Evolutionary conservation across 2,888 invertebrate genomes (phyloP).

Genomic region (Epistrophe eligans): DNA sequence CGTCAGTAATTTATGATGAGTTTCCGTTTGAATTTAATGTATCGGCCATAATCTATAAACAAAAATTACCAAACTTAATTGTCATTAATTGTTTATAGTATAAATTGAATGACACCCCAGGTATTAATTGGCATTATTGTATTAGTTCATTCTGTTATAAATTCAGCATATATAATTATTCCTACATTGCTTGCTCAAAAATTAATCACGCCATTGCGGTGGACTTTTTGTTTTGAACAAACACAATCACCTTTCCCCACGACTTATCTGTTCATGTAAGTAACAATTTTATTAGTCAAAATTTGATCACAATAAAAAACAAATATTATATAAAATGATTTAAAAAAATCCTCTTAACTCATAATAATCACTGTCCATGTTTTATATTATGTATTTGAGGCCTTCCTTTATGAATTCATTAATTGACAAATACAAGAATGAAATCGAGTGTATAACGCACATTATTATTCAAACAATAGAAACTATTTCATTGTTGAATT

Average conservation of each 20-base stretch:
- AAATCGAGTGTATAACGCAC: slow-evolving; percentile 20
- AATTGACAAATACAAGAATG: slow-evolving; percentile 32
- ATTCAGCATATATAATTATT: slow-evolving; percentile 1
- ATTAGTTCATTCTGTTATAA: slow-evolving; percentile 48
- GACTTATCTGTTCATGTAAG: neutral
- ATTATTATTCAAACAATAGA: slow-evolving; percentile 51
- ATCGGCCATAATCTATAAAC: neutral
- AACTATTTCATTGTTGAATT: slow-evolving; percentile 63
- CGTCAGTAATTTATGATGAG: slow-evolving; percentile 6
- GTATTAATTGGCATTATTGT: slow-evolving; percentile 55
- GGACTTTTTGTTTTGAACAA: slow-evolving; percentile 23
- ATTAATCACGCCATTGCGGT: slow-evolving; percentile 44
- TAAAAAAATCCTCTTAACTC: slow-evolving; percentile 1
- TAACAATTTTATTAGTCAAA: slow-evolving; percentile 46
- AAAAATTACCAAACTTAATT: slow-evolving; percentile 19
- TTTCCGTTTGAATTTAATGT: neutral
- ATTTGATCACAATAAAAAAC: neutral
- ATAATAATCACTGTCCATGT: neutral
- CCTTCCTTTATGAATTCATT: slow-evolving; percentile 54
- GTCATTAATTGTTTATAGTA: slow-evolving; percentile 27
- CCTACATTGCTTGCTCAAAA: slow-evolving; percentile 1
- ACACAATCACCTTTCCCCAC: neutral
- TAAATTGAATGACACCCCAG: slow-evolving; percentile 42
- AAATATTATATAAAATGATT: slow-evolving; percentile 4
- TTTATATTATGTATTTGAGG: neutral